Evolutionary conservation across 2,113 vertebrate genomes (phyloP).

Genomic region (Marmota flaviventris): DNA sequence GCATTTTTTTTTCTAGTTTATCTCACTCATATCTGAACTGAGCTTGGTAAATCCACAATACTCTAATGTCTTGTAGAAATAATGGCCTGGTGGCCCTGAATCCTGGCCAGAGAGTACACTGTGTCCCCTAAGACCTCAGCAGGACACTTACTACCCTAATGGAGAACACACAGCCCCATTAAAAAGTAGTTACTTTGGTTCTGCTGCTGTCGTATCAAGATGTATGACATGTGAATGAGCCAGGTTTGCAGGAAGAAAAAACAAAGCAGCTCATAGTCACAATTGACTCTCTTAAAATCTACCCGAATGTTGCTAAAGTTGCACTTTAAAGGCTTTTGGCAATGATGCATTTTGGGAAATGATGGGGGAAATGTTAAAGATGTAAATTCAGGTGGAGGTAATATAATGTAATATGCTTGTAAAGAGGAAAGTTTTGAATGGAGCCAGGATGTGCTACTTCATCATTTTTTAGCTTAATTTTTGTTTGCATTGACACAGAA

Average conservation of each 20-base stretch:
- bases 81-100: neutral
- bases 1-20: neutral
- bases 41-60: neutral
- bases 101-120: neutral
- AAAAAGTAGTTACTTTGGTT: neutral
- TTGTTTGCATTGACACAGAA: conserved; percentile 35
- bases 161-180: too few relatives aligned
- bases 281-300: neutral
- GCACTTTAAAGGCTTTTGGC: neutral
- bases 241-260: neutral
- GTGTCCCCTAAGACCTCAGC: neutral
- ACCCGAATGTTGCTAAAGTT: neutral
- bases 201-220: neutral
- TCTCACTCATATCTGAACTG: neutral
- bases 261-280: neutral
- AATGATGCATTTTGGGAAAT: neutral
- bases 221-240: neutral
- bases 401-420: neutral
- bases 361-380: neutral
- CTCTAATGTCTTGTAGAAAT: neutral
- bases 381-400: neutral
- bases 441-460: neutral
- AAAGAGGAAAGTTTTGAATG: neutral
- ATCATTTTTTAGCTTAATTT: neutral
- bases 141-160: neutral